Base-by-base conservation (phyloP, 2,113 vertebrate genomes). In the Toxotes chatareus region DNA sequence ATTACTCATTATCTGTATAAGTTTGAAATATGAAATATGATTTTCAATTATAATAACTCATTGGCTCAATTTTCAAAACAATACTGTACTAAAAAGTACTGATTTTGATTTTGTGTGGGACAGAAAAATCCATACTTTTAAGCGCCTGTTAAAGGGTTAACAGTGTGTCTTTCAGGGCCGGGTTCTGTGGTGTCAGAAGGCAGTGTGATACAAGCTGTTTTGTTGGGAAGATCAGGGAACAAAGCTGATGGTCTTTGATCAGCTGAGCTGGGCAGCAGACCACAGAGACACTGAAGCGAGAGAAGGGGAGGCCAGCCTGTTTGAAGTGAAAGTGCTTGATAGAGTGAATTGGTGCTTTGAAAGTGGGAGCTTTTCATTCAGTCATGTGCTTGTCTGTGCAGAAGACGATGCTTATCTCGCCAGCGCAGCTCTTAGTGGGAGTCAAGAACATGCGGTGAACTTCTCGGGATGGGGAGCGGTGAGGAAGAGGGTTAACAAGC, bases 181-280 rank as follows among this genome's bases (percentile, higher is more conserved):
- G 42, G 71, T 21, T 63, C 16, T 21, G 47, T 23, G 1, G 73
- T 70, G 80, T 86, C 76, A 67, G 53, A 74, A 73, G 82, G 44
- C 69, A 82, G 73, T 34, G 82, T 13, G 62, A 90, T 69, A 86
- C 86, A 89, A 87, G 88, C 76, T 79, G 89, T 89, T 91, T 89
- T 88, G 89, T 88, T 77, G 73, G 60, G 62, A 79, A 90, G 87
- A 93, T 91, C 87, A 89, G 80, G 81, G 69, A 86, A 85, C 60
- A 85, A 86, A 90, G 86, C 85, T 76, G 88, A 79, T 71, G 56
- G 66, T 79, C 89, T 94, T 94, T 94, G 93, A 95, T 93, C 93
- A 85, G 82, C 79, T 62, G 68, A 80, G 69, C 69, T 70, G 66
- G 75, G 64, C 34, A 60, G 53, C 64, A 72, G 76, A 88, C 88